Percentiles rank a stretch among this genome's conserved stretches.
phyloP scores from a whole-genome alignment of 2,797 vertebrate species.

The Sebastes umbrosus region DNA sequence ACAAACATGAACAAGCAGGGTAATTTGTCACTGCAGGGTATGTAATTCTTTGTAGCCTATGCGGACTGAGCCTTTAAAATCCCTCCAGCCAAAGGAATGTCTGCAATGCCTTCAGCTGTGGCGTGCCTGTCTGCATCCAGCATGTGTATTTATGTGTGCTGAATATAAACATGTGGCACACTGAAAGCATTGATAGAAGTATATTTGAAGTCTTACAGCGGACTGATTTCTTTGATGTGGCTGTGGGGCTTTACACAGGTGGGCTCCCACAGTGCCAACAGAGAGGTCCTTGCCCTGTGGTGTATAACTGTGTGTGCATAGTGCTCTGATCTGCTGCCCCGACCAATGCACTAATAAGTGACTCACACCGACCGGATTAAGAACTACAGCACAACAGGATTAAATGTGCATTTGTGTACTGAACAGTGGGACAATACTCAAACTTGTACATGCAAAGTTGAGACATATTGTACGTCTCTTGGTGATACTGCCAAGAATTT shows the following conservation, averaged over 20 bases:
- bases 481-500: neutral
- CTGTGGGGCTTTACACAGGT: constrained; percentile 53
- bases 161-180: constrained; percentile 45
- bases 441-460: neutral
- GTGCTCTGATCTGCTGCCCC: constrained; percentile 24
- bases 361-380: neutral
- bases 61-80: constrained; percentile 19
- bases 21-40: constrained; percentile 6
- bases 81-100: constrained; percentile 47
- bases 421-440: neutral
- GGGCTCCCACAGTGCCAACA: constrained; percentile 28
- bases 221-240: constrained; percentile 48
- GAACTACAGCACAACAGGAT: neutral
- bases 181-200: constrained; percentile 49
- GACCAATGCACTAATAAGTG: constrained; percentile 15
- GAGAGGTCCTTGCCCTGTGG: constrained; percentile 13
- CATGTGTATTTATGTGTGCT: constrained; percentile 22
- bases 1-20: constrained; percentile 16
- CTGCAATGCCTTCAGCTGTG: constrained; percentile 43
- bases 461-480: neutral
- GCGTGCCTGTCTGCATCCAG: constrained; percentile 31
- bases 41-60: neutral
- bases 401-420: neutral
- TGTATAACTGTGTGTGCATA: neutral
- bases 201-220: constrained; percentile 37